Percentiles rank a stretch among this genome's conserved stretches.
Evolutionary conservation across 2,888 invertebrate species (phyloP).

Genomic region (Yponomeuta malinellus): DNA sequence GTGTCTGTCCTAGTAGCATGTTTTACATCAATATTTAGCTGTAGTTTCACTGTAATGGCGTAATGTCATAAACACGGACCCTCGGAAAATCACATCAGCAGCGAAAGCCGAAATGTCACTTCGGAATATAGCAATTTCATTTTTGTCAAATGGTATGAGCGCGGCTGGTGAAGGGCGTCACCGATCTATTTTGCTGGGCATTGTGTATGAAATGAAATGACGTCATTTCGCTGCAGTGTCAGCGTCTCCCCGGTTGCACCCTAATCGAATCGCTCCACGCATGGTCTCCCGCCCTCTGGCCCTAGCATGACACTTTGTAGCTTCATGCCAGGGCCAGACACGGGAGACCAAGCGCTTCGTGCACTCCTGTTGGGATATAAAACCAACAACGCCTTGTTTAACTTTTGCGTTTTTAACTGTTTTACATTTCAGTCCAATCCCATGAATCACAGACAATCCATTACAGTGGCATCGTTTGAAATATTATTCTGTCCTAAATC

Average conservation of each 20-base stretch:
- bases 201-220: slow-evolving; percentile 72
- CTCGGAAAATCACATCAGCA: slow-evolving; percentile 46
- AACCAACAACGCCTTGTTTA: too few species aligned
- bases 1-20: background rate
- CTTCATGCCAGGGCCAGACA: too few species aligned
- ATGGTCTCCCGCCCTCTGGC: slow-evolving; percentile 52
- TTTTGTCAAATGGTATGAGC: slow-evolving; percentile 63
- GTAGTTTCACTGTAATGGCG: background rate
- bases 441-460: too few species aligned
- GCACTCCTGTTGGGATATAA: too few species aligned
- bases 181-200: slow-evolving; percentile 68
- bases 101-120: slow-evolving; percentile 51
- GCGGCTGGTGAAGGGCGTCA: slow-evolving; percentile 51
- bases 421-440: too few species aligned
- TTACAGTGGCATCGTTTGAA: too few species aligned
- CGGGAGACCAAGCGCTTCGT: too few species aligned
- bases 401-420: too few species aligned
- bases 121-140: slow-evolving; percentile 65
- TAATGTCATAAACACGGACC: slow-evolving; percentile 22
- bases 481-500: too few species aligned
- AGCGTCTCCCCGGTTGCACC: slow-evolving; percentile 66
- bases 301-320: background rate
- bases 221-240: slow-evolving; percentile 57
- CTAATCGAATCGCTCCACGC: slow-evolving; percentile 72
- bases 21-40: background rate